A percentile compares a stretch with the other conserved stretches of the same genome.
Evolutionary conservation across 1,140 invertebrate species (phyloP).

Genomic region (Hylyphantes graminicola): DNA sequence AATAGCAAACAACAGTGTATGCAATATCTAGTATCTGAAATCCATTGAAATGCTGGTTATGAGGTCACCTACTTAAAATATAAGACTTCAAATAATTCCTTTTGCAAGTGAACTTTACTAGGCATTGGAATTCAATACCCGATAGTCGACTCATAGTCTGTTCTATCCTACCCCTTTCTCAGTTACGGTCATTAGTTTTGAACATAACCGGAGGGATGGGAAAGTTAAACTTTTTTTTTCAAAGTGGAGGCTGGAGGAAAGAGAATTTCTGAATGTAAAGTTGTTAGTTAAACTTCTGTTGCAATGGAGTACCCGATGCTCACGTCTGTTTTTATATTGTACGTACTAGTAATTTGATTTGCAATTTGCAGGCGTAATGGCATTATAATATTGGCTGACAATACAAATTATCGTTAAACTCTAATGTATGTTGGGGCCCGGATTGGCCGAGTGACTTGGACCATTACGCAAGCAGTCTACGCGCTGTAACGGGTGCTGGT

Average conservation of each 20-base stretch:
- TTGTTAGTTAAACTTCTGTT: background rate
- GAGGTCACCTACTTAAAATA: conserved; percentile 48
- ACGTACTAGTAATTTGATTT: too few species aligned
- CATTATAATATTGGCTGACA: too few species aligned
- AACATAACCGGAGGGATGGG: conserved; percentile 20
- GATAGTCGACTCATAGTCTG: conserved; percentile 11
- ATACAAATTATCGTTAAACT: too few species aligned
- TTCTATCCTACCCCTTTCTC: conserved; percentile 4
- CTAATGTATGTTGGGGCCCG: too few species aligned
- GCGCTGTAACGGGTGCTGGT: too few species aligned
- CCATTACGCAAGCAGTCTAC: too few species aligned
- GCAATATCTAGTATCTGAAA: conserved; percentile 5
- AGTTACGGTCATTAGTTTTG: conserved; percentile 51
- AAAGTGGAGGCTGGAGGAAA: background rate
- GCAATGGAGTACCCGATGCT: background rate
- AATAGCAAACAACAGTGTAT: conserved; percentile 1
- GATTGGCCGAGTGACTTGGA: too few species aligned
- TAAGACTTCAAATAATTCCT: conserved; percentile 46
- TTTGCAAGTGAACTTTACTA: conserved; percentile 18
- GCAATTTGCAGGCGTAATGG: too few species aligned
- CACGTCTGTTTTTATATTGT: too few species aligned
- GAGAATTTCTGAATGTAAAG: background rate
- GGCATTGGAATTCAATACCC: conserved; percentile 48
- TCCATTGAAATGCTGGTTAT: conserved; percentile 19
- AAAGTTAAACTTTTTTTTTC: conserved; percentile 15